Evolutionary conservation across 2,888 invertebrate genomes (phyloP).

Genomic region (Tipula lateralis): DNA sequence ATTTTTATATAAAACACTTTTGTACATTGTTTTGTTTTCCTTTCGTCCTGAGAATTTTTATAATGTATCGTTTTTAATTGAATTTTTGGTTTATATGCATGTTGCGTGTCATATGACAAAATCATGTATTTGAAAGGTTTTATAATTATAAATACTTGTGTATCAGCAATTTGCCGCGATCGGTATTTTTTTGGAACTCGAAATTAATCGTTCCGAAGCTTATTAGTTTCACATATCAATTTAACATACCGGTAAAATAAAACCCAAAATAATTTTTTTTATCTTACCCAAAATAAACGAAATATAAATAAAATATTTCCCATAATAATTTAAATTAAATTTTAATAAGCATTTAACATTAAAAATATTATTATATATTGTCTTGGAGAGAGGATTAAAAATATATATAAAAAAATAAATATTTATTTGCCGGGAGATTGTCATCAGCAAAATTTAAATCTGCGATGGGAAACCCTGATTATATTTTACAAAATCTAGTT

Average conservation of each 20-base stretch:
- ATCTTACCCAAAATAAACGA: background rate
- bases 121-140: background rate
- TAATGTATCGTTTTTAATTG: background rate
- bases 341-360: slow-evolving; percentile 4
- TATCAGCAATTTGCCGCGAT: background rate
- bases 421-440: background rate
- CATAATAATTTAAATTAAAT: slow-evolving; percentile 11
- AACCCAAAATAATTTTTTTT: background rate
- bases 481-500: background rate
- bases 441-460: background rate
- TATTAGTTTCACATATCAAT: background rate
- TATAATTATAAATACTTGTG: background rate
- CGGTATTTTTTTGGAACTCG: background rate
- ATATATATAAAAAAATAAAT: background rate
- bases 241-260: background rate
- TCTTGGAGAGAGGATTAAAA: background rate
- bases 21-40: background rate
- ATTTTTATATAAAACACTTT: background rate
- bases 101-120: background rate
- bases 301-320: background rate
- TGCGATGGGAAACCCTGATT: background rate
- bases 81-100: background rate
- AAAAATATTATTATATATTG: background rate
- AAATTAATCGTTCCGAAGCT: background rate
- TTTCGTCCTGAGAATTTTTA: background rate